Evolutionary conservation across 2,797 vertebrate species (phyloP).

Genomic region (Manis pentadactyla): DNA sequence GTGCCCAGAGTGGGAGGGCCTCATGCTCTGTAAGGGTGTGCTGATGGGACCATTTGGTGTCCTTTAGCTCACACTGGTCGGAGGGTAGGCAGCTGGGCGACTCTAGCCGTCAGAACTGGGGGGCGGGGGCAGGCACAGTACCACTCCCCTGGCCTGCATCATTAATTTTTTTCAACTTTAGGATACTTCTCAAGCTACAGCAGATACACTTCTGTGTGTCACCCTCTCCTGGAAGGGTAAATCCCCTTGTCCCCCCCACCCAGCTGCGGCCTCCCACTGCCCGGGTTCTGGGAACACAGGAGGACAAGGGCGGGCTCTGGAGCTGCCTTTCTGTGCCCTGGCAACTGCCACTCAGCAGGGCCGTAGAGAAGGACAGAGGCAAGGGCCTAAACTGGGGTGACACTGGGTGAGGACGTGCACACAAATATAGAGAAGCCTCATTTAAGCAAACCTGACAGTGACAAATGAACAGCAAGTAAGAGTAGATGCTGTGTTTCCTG

Average conservation of each 20-base stretch:
- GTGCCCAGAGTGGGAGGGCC: not conserved
- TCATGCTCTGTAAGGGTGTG: not conserved
- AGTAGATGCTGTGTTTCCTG: not conserved
- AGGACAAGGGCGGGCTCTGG: not conserved
- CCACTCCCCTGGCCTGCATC: not conserved
- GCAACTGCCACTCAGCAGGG: not conserved
- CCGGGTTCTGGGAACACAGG: not conserved
- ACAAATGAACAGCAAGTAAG: not conserved
- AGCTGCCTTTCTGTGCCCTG: not conserved
- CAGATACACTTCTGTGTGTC: not conserved
- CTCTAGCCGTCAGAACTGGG: not conserved
- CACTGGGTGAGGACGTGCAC: not conserved
- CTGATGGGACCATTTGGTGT: conserved; percentile 25
- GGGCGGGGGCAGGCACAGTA: not conserved
- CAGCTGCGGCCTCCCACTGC: not conserved
- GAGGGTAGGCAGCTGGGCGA: not conserved
- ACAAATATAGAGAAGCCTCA: not conserved
- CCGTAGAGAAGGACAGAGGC: not conserved
- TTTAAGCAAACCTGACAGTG: not conserved
- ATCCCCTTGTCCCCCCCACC: not conserved
- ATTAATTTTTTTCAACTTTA: not conserved
- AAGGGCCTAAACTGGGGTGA: not conserved
- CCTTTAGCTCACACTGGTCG: not conserved
- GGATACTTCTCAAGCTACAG: not conserved
- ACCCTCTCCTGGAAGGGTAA: not conserved